phyloP scores from a whole-genome alignment of 2,797 vertebrate genomes.

The Sebastes matsubarae region DNA sequence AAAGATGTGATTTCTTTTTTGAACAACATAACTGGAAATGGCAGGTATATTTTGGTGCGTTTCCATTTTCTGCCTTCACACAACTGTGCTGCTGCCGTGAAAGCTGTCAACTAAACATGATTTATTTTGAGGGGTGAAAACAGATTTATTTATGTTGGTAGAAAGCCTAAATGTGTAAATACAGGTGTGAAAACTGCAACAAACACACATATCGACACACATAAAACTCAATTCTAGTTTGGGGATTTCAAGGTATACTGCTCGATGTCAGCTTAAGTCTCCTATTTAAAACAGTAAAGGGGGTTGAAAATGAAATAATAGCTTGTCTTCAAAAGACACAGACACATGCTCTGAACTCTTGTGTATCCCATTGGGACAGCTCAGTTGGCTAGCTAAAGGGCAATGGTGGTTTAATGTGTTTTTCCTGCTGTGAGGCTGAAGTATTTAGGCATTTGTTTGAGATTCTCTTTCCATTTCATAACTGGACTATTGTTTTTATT shows the following conservation, averaged over 20 bases:
- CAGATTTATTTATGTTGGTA: constrained; percentile 3
- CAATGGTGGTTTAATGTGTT: too few species aligned
- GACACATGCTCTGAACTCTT: neutral
- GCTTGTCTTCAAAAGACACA: constrained; percentile 31
- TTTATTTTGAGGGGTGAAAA: constrained; percentile 5
- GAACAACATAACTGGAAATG: neutral
- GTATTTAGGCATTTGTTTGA: too few species aligned
- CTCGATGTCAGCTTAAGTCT: constrained; percentile 9
- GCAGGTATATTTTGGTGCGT: neutral
- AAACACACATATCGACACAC: neutral
- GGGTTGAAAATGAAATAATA: constrained; percentile 8
- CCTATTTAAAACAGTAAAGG: constrained; percentile 12
- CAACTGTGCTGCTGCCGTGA: neutral
- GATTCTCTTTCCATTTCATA: too few species aligned
- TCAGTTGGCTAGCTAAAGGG: too few species aligned
- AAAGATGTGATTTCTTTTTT: neutral
- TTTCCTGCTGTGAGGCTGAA: too few species aligned
- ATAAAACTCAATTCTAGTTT: neutral
- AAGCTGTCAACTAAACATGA: constrained; percentile 3
- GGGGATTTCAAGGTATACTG: constrained; percentile 18
- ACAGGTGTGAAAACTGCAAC: neutral
- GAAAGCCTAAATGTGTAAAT: neutral
- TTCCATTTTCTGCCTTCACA: neutral
- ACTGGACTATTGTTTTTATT: too few species aligned
- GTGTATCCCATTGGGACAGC: too few species aligned